phyloP scores from a whole-genome alignment of 2,797 vertebrate species.

The Ciconia nigra region DNA sequence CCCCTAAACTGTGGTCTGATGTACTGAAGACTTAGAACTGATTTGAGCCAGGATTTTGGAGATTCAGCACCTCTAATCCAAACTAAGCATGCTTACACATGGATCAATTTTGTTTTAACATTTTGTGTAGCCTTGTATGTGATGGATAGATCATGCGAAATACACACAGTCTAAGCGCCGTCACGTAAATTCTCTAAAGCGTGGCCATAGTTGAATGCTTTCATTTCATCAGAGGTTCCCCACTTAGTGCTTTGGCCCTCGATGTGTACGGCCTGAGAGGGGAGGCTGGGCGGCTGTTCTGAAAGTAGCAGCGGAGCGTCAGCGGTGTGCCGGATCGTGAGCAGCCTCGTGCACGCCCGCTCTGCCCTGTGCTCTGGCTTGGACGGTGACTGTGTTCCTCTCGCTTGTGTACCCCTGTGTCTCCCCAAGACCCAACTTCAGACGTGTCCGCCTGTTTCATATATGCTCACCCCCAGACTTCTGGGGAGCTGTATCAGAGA shows the following conservation, averaged over 20 bases:
- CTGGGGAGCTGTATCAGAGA: background rate
- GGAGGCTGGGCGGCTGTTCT: background rate
- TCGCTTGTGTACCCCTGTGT: accelerated
- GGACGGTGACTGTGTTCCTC: background rate
- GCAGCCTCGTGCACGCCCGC: background rate
- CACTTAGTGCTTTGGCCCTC: accelerated
- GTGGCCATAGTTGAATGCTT: background rate
- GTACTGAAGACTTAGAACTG: background rate
- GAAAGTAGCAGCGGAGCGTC: background rate
- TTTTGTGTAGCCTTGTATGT: background rate
- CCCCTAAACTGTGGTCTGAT: background rate
- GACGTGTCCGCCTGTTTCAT: background rate
- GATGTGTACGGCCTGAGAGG: accelerated
- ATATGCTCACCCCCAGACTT: background rate
- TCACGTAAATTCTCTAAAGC: background rate
- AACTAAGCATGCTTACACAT: background rate
- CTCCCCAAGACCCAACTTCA: background rate
- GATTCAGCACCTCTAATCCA: background rate
- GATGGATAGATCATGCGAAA: background rate
- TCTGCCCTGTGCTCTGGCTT: background rate
- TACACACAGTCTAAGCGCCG: accelerated
- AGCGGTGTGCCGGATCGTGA: too few species aligned
- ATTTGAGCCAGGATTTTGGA: background rate
- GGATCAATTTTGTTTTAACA: background rate
- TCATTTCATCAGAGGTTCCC: background rate